A percentile compares a stretch with the other conserved stretches of the same genome.
Conservation (phyloP, 1,140 invertebrate species). For the Octopus bimaculoides region DNA sequence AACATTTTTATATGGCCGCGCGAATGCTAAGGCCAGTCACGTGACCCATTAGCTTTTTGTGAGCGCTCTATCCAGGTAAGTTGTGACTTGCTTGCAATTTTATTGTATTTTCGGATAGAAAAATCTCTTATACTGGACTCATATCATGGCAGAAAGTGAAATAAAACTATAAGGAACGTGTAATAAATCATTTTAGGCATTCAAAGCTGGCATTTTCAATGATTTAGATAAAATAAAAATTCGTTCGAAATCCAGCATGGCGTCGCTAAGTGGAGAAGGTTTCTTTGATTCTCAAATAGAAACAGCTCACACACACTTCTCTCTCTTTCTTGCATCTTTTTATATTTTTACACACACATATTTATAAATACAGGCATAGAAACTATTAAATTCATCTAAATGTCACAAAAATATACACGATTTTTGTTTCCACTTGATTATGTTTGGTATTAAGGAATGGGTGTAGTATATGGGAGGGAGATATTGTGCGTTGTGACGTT, state of each 20-base stretch:
- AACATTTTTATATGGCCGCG: constrained; percentile 10
- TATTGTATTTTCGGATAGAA: neutral
- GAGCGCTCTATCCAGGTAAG: neutral
- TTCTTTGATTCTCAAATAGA: no score
- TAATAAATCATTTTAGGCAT: neutral
- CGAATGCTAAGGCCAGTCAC: neutral
- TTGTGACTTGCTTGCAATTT: neutral
- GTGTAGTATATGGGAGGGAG: no score
- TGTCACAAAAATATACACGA: no score
- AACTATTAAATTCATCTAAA: no score
- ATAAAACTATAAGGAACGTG: neutral
- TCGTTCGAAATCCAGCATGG: constrained; percentile 2
- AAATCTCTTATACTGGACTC: neutral
- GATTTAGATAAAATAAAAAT: neutral
- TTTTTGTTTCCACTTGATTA: no score
- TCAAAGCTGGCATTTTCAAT: neutral
- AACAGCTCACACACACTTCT: no score
- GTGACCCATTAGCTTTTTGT: constrained; percentile 10
- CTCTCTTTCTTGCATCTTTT: no score
- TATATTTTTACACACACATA: no score
- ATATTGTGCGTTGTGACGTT: no score
- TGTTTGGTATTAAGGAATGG: no score
- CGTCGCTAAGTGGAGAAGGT: neutral
- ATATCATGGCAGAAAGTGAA: neutral
- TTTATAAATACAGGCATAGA: no score